A percentile compares a stretch with the other conserved stretches of the same genome.
phyloP scores from a whole-genome alignment of 1,140 invertebrate genomes.

The Drosophila bocqueti region DNA sequence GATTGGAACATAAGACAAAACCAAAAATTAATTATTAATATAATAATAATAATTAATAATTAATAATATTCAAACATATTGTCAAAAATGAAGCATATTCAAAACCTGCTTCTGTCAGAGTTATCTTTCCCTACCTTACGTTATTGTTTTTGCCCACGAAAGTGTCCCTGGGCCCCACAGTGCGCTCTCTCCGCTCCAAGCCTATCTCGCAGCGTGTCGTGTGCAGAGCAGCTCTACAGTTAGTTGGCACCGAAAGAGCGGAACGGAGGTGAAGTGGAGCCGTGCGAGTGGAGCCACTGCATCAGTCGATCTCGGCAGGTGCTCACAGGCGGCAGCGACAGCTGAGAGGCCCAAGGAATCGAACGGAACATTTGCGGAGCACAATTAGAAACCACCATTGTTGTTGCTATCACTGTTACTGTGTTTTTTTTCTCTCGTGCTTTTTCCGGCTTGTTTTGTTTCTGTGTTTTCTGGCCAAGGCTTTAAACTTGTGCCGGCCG shows the following conservation, averaged over 20 bases:
- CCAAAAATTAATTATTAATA: background rate
- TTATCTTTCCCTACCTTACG: background rate
- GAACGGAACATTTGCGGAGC: constrained; percentile 1
- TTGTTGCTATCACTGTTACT: constrained; percentile 11
- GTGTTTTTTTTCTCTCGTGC: constrained; percentile 14
- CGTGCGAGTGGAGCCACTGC: constrained; percentile 1
- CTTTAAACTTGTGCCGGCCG: constrained; percentile 5
- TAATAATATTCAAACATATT: background rate
- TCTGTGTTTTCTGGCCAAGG: constrained; percentile 27
- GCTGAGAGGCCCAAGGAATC: constrained; percentile 6
- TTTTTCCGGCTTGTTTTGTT: constrained; percentile 8
- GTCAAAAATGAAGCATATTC: background rate
- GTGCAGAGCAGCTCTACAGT: constrained; percentile 28
- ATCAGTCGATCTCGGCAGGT: constrained; percentile 32
- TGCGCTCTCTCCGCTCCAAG: background rate
- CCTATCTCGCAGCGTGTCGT: constrained; percentile 27
- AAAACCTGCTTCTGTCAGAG: background rate
- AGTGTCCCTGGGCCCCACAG: background rate
- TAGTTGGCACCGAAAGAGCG: constrained; percentile 19
- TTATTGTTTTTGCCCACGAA: background rate
- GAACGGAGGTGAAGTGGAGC: background rate
- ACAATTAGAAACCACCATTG: background rate
- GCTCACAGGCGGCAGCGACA: constrained; percentile 18
- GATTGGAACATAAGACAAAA: background rate
- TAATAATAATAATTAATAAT: background rate